Percentiles rank a stretch among this genome's conserved stretches.
Conservation (phyloP, 2,113 vertebrate species). For the Rallus limicola region DNA sequence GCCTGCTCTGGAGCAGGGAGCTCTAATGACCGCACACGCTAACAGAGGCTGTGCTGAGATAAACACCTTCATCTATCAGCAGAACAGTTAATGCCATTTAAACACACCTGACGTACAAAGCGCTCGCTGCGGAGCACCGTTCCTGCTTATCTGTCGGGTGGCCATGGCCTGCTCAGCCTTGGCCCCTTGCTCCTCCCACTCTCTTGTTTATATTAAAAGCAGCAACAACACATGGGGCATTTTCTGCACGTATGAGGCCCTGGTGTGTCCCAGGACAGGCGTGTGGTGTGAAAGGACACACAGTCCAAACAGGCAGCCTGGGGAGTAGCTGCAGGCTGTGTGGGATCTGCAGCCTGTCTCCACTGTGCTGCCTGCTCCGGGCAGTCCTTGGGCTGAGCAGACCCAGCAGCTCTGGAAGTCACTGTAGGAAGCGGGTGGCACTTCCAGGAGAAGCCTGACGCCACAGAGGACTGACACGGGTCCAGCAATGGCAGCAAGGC, state of each 20-base stretch:
- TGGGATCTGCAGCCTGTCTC: background rate
- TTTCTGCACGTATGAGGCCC: background rate
- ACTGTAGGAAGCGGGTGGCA: accelerated
- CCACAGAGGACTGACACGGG: background rate
- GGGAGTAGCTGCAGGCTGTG: background rate
- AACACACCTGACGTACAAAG: background rate
- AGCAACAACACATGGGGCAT: accelerated
- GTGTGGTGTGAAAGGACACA: background rate
- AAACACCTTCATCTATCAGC: background rate
- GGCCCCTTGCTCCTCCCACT: background rate
- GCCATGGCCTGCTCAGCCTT: background rate
- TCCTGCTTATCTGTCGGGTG: background rate
- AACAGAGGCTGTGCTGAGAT: background rate
- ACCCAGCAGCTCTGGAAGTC: background rate
- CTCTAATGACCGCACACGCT: accelerated
- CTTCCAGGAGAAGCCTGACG: background rate
- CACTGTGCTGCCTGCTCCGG: background rate
- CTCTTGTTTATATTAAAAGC: background rate
- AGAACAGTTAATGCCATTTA: background rate
- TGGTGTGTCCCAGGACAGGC: accelerated
- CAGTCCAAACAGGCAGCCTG: background rate
- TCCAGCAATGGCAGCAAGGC: background rate
- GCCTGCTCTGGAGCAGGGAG: background rate
- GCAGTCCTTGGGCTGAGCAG: background rate
- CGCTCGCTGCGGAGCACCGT: accelerated